Evolutionary conservation across 2,888 invertebrate species (phyloP).

Genomic region (Phragmatobia fuliginosa): DNA sequence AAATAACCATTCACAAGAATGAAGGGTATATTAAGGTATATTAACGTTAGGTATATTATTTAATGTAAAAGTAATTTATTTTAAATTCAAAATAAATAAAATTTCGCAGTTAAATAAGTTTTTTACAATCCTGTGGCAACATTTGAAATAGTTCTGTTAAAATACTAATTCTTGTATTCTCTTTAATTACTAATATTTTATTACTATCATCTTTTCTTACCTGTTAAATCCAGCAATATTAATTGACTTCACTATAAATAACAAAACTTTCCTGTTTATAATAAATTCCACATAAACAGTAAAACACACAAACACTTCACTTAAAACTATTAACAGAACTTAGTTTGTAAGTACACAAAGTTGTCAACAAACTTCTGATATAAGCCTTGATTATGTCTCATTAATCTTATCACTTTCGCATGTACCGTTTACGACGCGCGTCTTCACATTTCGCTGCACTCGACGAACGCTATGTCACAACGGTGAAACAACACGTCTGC

Average conservation of each 20-base stretch:
- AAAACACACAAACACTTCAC: conserved; percentile 51
- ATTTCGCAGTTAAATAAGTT: neutral
- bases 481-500: conserved; percentile 36
- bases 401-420: conserved; percentile 50
- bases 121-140: neutral
- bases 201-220: conserved; percentile 29
- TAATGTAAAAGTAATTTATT: too few species aligned
- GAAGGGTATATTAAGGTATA: too few species aligned
- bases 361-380: conserved; percentile 45
- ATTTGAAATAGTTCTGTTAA: neutral
- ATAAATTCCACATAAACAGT: conserved; percentile 47
- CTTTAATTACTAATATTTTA: neutral
- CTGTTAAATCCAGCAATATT: conserved; percentile 45
- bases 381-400: conserved; percentile 33
- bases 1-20: too few species aligned
- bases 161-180: neutral
- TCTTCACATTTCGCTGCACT: conserved; percentile 49
- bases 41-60: too few species aligned
- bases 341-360: conserved; percentile 49
- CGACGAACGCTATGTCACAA: conserved; percentile 32
- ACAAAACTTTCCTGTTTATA: conserved; percentile 44
- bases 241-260: conserved; percentile 33
- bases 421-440: conserved; percentile 40
- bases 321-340: conserved; percentile 44
- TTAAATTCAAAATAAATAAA: too few species aligned